Percentiles rank a stretch among this genome's conserved stretches.
Evolutionary conservation across 92 coral and sea anemone genomes (phyloP).

Genomic region (Metridium senile): DNA sequence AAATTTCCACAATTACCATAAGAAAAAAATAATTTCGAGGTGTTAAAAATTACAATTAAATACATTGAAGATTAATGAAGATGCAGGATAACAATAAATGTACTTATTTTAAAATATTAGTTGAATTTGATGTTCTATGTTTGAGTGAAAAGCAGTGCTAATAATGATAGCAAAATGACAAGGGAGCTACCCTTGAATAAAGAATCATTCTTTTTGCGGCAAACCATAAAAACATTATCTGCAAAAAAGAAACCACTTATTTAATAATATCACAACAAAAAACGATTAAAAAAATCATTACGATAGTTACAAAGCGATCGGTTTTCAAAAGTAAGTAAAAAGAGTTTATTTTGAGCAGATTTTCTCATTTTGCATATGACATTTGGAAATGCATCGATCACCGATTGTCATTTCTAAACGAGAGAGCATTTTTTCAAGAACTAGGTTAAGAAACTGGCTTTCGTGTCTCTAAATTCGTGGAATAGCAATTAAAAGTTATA

Average conservation of each 20-base stretch:
- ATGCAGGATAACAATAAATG: neutral
- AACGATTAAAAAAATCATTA: neutral
- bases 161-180: too few relatives aligned
- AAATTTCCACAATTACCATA: too few relatives aligned
- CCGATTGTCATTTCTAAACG: neutral
- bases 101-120: neutral
- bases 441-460: neutral
- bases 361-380: neutral
- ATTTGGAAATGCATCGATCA: neutral
- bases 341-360: neutral
- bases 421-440: neutral
- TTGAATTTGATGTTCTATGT: neutral
- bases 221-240: slow-evolving; percentile 4
- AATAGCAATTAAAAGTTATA: neutral
- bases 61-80: neutral
- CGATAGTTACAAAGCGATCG: neutral
- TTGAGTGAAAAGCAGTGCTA: too few relatives aligned
- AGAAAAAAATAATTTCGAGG: too few relatives aligned
- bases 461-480: neutral
- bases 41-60: neutral
- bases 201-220: slow-evolving; percentile 14
- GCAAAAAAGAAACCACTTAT: neutral
- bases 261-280: neutral
- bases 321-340: neutral
- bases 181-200: neutral